Evolutionary conservation across 2,113 vertebrate species (phyloP), one percentile per base, ranked within the genome.

Genomic region (Epinephelus fuscoguttatus): DNA sequence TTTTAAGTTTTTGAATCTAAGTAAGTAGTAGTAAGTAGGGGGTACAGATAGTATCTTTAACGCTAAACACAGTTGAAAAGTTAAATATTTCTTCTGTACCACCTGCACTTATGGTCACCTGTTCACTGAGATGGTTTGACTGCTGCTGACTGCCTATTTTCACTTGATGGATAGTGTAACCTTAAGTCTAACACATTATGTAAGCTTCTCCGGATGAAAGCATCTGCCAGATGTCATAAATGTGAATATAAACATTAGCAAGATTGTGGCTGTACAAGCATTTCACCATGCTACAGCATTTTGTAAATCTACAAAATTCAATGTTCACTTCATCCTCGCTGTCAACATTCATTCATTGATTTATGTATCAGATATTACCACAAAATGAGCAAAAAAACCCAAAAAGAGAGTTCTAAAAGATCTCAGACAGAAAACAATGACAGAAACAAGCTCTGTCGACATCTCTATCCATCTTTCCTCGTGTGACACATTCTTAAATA

Each of bases 401-500:
- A 69, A 50, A 59, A 71, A 75, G 19, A 72, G 13, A 80, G 49
- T 68, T 83, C 57, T 61, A 15, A 57, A 71, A 49, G 25, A 68
- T 80, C 71, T 78, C 7, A 15, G 27, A 84, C 67, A 57, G 66
- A 69, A 73, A 84, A 84, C 75, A 81, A 77, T 75, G 69, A 86
- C 61, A 88, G 70, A 88, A 84, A 68, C 40, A 52, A 80, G 77
- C 30, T 33, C 73, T 23, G 71, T 70, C 0, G 53, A 86, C 81
- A 91, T 90, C 78, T 90, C 82, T 64, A 87, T 87, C 73, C 37
- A 75, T 89, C 80, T 90, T 87, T 75, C 70, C 63, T 60, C 7
- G 3, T 84, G 88, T 80, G 91, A 84, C 78, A 73, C 79, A 64
- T 89, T 92, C 78, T 91, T 85, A 93, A 94, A 90, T 91, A 93